Conservation (phyloP, 2,113 vertebrate genomes). For the Sarotherodon lohbergeri region DNA sequence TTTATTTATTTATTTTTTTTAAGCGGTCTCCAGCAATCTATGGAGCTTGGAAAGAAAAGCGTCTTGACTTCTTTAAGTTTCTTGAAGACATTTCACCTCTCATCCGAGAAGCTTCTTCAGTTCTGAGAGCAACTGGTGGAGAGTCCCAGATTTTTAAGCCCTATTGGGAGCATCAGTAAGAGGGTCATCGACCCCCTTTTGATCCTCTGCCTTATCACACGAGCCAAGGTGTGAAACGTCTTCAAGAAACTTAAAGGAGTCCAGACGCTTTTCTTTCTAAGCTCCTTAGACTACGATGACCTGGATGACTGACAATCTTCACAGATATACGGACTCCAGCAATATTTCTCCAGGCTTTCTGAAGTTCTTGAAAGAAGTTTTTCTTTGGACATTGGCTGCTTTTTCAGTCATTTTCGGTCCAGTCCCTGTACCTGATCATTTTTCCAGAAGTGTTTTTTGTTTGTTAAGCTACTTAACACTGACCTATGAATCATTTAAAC, state of each 20-base stretch:
- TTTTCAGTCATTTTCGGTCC: background rate
- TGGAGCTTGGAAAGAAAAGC: background rate
- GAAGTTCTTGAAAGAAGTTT: background rate
- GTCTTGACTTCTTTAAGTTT: background rate
- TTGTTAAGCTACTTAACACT: background rate
- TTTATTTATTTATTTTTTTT: background rate
- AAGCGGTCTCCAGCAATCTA: background rate
- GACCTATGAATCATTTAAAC: background rate
- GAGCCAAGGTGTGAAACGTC: background rate
- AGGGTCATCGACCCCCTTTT: background rate
- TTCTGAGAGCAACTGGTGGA: background rate
- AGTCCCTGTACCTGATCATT: background rate
- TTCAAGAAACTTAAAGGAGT: background rate
- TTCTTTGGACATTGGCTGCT: background rate
- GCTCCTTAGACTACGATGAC: background rate
- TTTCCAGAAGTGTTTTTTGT: background rate
- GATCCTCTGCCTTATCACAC: background rate
- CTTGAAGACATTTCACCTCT: background rate
- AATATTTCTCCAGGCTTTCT: background rate
- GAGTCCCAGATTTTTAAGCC: background rate
- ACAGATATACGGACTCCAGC: background rate
- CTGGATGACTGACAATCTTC: background rate
- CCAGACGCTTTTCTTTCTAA: background rate
- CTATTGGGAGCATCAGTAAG: background rate
- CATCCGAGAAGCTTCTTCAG: background rate